Base-by-base conservation (phyloP, 2,113 vertebrate species). In the Lampris incognitus region DNA sequence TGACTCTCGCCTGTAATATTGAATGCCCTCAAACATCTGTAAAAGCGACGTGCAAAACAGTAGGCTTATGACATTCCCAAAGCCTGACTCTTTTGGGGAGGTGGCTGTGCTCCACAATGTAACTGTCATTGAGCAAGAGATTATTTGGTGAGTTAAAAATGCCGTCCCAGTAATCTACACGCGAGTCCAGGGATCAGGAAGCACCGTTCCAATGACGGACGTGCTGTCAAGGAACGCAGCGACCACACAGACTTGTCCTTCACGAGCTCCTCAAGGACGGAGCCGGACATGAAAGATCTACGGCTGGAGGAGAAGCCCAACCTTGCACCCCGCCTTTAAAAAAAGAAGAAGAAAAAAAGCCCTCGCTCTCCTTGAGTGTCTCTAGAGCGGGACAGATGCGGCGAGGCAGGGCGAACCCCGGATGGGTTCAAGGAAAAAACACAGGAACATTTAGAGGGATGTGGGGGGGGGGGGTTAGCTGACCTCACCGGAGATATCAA, bases 391-490 rank as follows among this genome's bases (percentile, higher is more conserved):
- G 78, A 88, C 87, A 88, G 89, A 93, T 87, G 87, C 88, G 91
- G 84, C 84, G 85, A 86, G 87, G 81, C 92, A 79, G 75, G 72
- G 69, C 74, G 78, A 89, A 90, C 89, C 86, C 60, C 82, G 13
- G 37, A 64, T 79, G 79, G 80, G 91, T 90, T 93, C 92, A 93
- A 93, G 92, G 92, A 82, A 85, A 24, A 87, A 84, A 82, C 84
- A 84, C 87, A 91, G 85, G 89, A 88, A 83, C 62, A 37, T 46
- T 73, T 42, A 48, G 46, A 44, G 64, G 52, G 66, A 63, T 44
- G 72, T 37, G 61, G 64, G 52, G 66, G 66, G 49, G 61, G 37
- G 49, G 59, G 51, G 66, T 62, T 63, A 59, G 52, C 56, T 77
- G 87, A 88, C 88, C 85, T 89, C 78, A 82, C 82, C 76, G 59